Evolutionary conservation across 2,888 invertebrate genomes (phyloP).

Genomic region (Oscheius sp.): DNA sequence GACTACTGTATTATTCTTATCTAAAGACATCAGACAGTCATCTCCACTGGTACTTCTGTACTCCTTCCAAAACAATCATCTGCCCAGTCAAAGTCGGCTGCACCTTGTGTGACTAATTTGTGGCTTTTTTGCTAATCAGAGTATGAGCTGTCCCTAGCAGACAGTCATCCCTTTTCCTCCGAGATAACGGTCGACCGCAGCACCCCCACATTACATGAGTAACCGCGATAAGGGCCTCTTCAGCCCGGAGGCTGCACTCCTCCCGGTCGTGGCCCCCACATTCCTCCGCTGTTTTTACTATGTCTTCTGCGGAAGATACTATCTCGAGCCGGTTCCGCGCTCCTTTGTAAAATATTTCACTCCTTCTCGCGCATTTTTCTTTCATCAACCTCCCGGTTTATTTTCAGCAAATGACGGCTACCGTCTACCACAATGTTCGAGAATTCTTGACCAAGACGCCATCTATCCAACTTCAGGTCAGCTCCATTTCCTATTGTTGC

Average conservation of each 20-base stretch:
- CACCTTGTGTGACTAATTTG: not conserved
- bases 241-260: not conserved
- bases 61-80: too few relatives aligned
- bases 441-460: slow-evolving; percentile 33
- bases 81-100: not conserved
- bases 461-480: slow-evolving; percentile 27
- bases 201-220: slow-evolving; percentile 31
- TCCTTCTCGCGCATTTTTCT: slow-evolving; percentile 24
- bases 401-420: slow-evolving; percentile 16
- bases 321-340: slow-evolving; percentile 20
- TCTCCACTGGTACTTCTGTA: too few relatives aligned
- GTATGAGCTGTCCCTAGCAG: not conserved
- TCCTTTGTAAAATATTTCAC: slow-evolving; percentile 20
- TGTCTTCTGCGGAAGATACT: slow-evolving; percentile 29
- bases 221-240: slow-evolving; percentile 31
- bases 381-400: too few relatives aligned
- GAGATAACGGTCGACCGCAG: slow-evolving; percentile 32
- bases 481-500: not conserved
- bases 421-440: slow-evolving; percentile 21
- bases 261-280: not conserved
- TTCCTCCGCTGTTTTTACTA: slow-evolving; percentile 31
- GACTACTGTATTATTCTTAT: too few relatives aligned
- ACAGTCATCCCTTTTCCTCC: slow-evolving; percentile 25
- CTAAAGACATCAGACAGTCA: too few relatives aligned
- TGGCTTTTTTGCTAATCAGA: not conserved